Evolutionary conservation across 2,888 invertebrate genomes (phyloP).

Genomic region (Ecdyonurus torrentis): DNA sequence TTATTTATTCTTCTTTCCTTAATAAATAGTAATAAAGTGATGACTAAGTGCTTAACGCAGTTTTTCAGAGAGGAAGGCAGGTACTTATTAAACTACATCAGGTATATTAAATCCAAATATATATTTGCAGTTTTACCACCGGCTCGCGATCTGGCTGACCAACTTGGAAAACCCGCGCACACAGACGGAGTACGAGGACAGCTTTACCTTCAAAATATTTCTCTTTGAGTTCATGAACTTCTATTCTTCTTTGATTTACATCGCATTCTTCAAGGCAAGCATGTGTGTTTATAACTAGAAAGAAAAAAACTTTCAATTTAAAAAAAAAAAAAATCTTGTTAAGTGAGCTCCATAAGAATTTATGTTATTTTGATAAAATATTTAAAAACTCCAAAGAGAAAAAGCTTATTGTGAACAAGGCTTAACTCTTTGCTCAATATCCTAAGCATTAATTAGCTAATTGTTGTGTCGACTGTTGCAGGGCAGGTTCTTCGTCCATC

Average conservation of each 20-base stretch:
- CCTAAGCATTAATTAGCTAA: too few species aligned
- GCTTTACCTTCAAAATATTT: constrained; percentile 95
- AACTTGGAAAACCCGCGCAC: constrained; percentile 87
- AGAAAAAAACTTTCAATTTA: too few species aligned
- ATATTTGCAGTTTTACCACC: constrained; percentile 54
- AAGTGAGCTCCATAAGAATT: not conserved
- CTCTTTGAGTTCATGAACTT: constrained; percentile 97
- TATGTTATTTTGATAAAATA: not conserved
- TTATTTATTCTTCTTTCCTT: too few species aligned
- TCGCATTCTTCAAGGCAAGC: constrained; percentile 89
- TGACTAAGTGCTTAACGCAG: too few species aligned
- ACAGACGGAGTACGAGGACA: constrained; percentile 93
- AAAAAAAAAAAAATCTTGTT: not conserved
- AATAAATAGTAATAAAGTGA: too few species aligned
- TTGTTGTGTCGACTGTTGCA: too few species aligned
- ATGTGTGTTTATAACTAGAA: not conserved
- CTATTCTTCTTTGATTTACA: constrained; percentile 96
- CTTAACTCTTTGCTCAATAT: too few species aligned
- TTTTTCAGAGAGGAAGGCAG: too few species aligned
- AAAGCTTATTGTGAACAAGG: too few species aligned
- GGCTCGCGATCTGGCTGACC: constrained; percentile 67
- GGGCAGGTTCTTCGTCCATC: constrained; percentile 79
- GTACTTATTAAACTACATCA: too few species aligned
- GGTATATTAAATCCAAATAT: constrained; percentile 4
- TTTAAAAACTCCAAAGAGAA: not conserved